phyloP scores from a whole-genome alignment of 1,140 invertebrate genomes.

The Rhyzopertha dominica region DNA sequence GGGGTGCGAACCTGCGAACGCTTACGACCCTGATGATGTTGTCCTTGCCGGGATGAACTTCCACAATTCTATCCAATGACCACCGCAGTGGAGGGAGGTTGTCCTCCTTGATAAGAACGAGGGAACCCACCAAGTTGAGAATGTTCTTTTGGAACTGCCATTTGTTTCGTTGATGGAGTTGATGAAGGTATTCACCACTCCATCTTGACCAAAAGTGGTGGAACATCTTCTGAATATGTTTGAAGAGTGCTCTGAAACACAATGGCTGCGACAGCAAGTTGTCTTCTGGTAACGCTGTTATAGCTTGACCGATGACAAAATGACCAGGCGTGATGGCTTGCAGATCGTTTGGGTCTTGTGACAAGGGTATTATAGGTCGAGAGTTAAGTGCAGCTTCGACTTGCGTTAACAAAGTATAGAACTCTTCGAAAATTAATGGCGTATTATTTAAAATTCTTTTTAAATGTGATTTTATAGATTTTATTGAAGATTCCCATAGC shows the following conservation, averaged over 20 bases:
- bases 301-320: conserved; percentile 6
- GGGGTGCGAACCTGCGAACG: no score
- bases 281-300: no score
- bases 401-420: conserved; percentile 5
- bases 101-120: conserved; percentile 1
- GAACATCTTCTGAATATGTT: no score
- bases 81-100: neutral
- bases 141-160: neutral
- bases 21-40: no score
- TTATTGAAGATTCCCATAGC: no score
- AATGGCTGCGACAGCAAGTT: no score
- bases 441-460: no score
- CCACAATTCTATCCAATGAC: neutral
- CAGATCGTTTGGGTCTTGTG: conserved; percentile 12
- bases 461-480: no score
- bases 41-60: neutral
- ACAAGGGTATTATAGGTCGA: conserved; percentile 8
- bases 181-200: conserved; percentile 28
- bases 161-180: conserved; percentile 8
- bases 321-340: conserved; percentile 10
- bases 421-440: conserved; percentile 6
- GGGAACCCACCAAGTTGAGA: neutral
- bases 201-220: no score
- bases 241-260: no score
- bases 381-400: conserved; percentile 9